Conservation (phyloP, 2,888 invertebrate species). For the Euzophera pinguis region DNA sequence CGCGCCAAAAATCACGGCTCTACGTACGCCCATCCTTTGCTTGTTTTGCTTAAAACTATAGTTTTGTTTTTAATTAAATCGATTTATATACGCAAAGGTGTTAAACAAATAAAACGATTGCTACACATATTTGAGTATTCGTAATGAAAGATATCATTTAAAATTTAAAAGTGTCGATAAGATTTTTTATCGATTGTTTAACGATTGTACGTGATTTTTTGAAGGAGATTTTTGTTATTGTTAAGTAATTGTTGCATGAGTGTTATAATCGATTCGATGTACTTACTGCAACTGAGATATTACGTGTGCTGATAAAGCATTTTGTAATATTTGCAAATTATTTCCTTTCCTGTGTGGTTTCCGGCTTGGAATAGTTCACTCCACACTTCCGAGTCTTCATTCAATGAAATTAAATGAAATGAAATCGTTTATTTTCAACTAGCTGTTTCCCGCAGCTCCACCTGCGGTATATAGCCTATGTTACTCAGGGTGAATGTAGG, state of each 20-base stretch:
- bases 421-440: no score
- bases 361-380: no score
- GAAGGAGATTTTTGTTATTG: neutral
- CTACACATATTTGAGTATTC: neutral
- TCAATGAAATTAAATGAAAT: no score
- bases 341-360: no score
- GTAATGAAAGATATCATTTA: neutral
- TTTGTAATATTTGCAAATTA: no score
- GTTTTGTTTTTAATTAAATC: conserved; percentile 9
- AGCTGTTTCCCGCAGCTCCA: no score
- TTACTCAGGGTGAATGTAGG: no score
- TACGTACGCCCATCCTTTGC: conserved; percentile 10
- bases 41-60: conserved; percentile 12
- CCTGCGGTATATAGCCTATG: no score
- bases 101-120: neutral
- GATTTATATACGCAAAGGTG: neutral
- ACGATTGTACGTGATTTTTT: conserved; percentile 10
- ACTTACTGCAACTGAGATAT: neutral
- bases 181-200: neutral
- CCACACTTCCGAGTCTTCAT: no score
- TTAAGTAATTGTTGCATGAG: neutral
- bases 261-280: neutral
- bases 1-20: conserved; percentile 13
- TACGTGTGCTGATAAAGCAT: no score
- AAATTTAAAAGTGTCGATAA: neutral